Evolutionary conservation across 1,140 invertebrate species (phyloP).

Genomic region (Galendromus occidentalis): DNA sequence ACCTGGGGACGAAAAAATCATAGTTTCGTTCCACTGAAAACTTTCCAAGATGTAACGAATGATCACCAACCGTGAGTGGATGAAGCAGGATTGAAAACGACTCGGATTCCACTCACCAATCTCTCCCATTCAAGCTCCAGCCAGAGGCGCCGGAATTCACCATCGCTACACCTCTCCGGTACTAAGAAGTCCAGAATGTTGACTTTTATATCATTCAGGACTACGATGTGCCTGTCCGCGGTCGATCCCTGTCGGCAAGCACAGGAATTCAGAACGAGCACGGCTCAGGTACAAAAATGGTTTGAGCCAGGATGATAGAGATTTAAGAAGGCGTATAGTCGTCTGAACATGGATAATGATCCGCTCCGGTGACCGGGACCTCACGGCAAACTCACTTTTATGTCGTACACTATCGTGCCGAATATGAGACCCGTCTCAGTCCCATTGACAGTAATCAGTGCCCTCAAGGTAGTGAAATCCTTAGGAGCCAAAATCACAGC

Average conservation of each 20-base stretch:
- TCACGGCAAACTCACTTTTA: neutral
- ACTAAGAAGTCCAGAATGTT: conserved; percentile 99
- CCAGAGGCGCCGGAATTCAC: conserved; percentile 97
- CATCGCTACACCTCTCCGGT: conserved; percentile 76
- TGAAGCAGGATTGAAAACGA: neutral
- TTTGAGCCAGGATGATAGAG: too few species aligned
- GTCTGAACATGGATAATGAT: too few species aligned
- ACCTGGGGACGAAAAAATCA: too few species aligned
- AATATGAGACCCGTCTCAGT: conserved; percentile 99
- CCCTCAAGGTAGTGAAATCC: conserved; percentile 95
- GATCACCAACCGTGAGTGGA: too few species aligned
- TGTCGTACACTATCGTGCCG: conserved; percentile 55
- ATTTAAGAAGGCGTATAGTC: too few species aligned
- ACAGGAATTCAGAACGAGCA: neutral
- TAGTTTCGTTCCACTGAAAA: too few species aligned
- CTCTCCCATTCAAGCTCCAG: conserved; percentile 99
- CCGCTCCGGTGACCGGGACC: too few species aligned
- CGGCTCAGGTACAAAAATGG: too few species aligned
- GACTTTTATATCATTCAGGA: conserved; percentile 98
- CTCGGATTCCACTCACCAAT: conserved; percentile 40
- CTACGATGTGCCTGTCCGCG: conserved; percentile 55
- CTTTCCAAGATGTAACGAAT: too few species aligned
- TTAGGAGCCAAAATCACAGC: conserved; percentile 82
- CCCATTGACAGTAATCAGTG: conserved; percentile 80
- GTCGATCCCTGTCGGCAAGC: conserved; percentile 42